Conservation (phyloP, 2,113 vertebrate genomes). For the Aepyceros melampus region DNA sequence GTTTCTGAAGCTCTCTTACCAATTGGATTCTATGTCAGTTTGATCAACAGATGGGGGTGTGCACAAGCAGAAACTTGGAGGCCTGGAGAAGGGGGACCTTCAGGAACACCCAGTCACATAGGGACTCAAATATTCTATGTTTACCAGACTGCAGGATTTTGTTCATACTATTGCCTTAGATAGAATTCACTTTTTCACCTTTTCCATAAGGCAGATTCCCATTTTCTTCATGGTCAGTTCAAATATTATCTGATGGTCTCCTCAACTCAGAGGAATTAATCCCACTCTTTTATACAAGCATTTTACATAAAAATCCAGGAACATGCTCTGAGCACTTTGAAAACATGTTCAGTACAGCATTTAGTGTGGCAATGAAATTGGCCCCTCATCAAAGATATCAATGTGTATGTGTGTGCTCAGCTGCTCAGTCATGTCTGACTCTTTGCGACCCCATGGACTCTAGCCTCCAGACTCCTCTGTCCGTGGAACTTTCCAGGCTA, state of each 20-base stretch:
- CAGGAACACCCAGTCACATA: background rate
- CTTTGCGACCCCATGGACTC: background rate
- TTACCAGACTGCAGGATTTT: background rate
- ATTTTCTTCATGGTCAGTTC: background rate
- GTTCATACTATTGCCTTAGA: background rate
- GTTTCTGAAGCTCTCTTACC: background rate
- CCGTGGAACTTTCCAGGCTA: background rate
- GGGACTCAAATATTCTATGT: background rate
- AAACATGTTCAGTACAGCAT: background rate
- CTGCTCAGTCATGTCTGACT: background rate
- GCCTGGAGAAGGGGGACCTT: background rate
- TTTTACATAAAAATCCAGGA: background rate
- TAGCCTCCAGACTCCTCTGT: background rate
- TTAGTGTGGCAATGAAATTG: background rate
- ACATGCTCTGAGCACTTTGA: background rate
- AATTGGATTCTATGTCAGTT: background rate
- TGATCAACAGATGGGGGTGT: background rate
- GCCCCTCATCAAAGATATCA: background rate
- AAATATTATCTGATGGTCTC: background rate
- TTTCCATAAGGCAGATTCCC: background rate
- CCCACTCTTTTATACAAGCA: background rate
- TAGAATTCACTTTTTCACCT: background rate
- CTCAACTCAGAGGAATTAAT: background rate
- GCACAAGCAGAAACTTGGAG: background rate
- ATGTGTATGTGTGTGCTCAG: background rate